Base-by-base conservation (phyloP, 2,888 invertebrate genomes). In the Troilus luridus region DNA sequence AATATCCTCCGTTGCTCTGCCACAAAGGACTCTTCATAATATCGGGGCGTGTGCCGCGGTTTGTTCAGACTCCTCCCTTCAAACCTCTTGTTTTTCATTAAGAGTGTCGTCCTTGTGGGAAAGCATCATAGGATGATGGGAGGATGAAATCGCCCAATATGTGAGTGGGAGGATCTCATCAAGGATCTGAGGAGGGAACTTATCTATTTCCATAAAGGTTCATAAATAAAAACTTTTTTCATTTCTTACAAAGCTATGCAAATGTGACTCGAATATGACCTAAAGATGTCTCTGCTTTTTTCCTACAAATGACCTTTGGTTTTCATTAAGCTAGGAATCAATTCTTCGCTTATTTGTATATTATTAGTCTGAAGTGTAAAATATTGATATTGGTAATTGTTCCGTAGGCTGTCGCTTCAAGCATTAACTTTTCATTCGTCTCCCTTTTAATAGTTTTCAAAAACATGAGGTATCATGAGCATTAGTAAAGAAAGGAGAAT, bases 81-180 rank as follows among this genome's bases (percentile, higher is more conserved):
- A 10, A 24, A 14, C 41, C 24, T 41, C 72, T 77, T 77, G 27
- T 77, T 77, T 77, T 77, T 77, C 72, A 77, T 77, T 77, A 77
- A 77, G 24, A 1, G 24, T 5, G 3, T 24, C 67, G 67, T 12
- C 67, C 17, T 17, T 27, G 19, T 2, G 72, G 72, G 14, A 77
- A 7, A 77, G 27, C 21, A 41, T 41, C 72, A 77, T 77, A 41
- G 41, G 72, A 0, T 41, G 27, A 77, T 67, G 67, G 67, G 24
- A 8, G 24, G 67, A 5, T 64, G 64, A 64, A 12, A 59, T 19
- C 27, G 7, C 17, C 41, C 72, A 67, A 27, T 67, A 67, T 67
- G n/a, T 21, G 64, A 21, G 7, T 7, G 14, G 2, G 14, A 8
- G 7, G 8, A 41, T 77, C 17, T 77, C 72, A 77, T 41, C 67